These are phyloP conservation scores for Digitonthophagus gazella DNA, from an alignment of 2,888 invertebrate species.

Conservation along the genomic window DNA sequence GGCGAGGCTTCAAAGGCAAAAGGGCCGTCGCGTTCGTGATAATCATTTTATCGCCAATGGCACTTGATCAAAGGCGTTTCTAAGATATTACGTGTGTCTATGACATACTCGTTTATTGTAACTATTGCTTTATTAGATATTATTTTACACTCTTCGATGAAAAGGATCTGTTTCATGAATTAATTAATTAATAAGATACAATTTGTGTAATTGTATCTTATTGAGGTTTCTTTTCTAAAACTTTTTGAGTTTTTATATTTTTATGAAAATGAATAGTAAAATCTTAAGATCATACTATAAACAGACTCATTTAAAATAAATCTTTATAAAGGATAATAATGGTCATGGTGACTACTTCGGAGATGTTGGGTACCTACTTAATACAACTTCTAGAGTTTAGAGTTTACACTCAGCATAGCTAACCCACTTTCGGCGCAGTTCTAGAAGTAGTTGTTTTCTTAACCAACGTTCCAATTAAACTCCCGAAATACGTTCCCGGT, in stretches of 20 bases:
- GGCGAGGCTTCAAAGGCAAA: neutral
- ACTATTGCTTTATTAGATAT: too few relatives aligned
- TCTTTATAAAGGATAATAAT: neutral
- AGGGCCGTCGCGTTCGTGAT: neutral
- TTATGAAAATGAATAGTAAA: too few relatives aligned
- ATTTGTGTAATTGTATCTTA: too few relatives aligned
- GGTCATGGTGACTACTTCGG: neutral
- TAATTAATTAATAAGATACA: too few relatives aligned
- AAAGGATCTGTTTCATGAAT: too few relatives aligned
- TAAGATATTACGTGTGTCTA: neutral
- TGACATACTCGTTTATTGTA: neutral
- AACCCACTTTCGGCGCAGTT: neutral
- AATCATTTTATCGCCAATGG: neutral
- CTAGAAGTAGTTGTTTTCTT: neutral
- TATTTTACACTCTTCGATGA: too few relatives aligned
- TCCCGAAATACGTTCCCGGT: neutral
- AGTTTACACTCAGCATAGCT: neutral
- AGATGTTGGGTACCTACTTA: neutral
- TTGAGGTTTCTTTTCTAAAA: too few relatives aligned
- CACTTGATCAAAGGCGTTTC: neutral
- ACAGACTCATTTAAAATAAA: too few relatives aligned
- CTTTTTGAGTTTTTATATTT: too few relatives aligned
- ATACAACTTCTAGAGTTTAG: neutral
- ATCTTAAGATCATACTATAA: too few relatives aligned
- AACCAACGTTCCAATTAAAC: neutral